phyloP scores from a whole-genome alignment of 53 echinoderm and acorn worm species.

The Paracentrotus lividus region DNA sequence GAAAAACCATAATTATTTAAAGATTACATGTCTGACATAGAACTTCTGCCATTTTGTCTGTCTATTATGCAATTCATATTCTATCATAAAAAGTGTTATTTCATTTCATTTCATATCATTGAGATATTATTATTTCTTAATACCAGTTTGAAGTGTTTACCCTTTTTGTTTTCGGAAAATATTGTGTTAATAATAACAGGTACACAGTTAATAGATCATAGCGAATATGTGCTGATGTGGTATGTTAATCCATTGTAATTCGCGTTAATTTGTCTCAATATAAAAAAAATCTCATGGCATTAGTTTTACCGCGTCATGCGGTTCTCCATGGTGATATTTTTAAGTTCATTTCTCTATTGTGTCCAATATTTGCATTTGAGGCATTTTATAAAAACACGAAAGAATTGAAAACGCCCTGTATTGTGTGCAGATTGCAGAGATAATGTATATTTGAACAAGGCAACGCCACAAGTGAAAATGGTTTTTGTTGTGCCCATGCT shows the following conservation, averaged over 20 bases:
- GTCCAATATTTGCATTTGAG: not conserved
- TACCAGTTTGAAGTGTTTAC: too few relatives aligned
- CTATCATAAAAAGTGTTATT: too few relatives aligned
- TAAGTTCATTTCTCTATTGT: conserved; percentile 3
- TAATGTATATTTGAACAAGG: conserved; percentile 22
- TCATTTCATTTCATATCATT: too few relatives aligned
- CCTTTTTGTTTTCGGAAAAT: too few relatives aligned
- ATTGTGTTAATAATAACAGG: too few relatives aligned
- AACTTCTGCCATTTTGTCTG: too few relatives aligned
- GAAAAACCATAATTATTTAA: too few relatives aligned
- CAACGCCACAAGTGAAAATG: not conserved
- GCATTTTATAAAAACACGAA: conserved; percentile 8
- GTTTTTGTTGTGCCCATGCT: too few relatives aligned
- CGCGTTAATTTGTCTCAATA: not conserved
- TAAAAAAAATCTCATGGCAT: not conserved
- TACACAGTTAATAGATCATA: too few relatives aligned
- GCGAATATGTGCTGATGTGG: not conserved
- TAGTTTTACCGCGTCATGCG: not conserved
- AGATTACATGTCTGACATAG: too few relatives aligned
- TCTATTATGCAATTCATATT: too few relatives aligned
- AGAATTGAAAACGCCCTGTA: conserved; percentile 20
- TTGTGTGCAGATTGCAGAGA: conserved; percentile 16
- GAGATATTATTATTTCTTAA: too few relatives aligned
- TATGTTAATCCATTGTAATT: not conserved
- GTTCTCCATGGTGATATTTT: not conserved